Percentiles rank a stretch among this genome's conserved stretches.
Conservation (phyloP, 2,113 vertebrate species). For the Salvelinus sp. region DNA sequence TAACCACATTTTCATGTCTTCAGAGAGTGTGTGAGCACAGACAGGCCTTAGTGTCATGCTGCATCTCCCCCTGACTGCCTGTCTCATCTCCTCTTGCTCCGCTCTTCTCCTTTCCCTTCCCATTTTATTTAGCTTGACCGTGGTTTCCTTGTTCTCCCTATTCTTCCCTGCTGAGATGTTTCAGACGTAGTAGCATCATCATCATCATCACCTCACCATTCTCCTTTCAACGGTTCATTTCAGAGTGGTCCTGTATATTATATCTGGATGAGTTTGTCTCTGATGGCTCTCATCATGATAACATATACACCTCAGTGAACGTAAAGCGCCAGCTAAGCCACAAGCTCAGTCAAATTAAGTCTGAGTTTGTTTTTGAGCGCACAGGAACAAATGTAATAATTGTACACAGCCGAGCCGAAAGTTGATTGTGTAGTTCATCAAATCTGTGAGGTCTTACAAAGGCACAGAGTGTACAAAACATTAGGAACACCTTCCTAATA, state of each 20-base stretch:
- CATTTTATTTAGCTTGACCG: background rate
- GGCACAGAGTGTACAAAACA: background rate
- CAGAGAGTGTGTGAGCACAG: background rate
- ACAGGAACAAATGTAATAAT: background rate
- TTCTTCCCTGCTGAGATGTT: background rate
- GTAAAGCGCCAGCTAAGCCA: background rate
- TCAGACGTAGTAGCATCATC: background rate
- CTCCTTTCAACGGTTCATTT: background rate
- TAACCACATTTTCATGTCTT: background rate
- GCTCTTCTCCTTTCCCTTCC: background rate
- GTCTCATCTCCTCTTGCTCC: background rate
- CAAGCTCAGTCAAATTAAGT: background rate
- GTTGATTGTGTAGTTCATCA: background rate
- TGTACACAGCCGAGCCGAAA: background rate
- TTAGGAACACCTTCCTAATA: too few species aligned
- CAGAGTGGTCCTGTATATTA: background rate
- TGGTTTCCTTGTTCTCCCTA: background rate
- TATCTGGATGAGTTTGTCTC: background rate
- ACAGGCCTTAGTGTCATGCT: background rate
- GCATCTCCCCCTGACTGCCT: background rate
- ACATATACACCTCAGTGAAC: background rate
- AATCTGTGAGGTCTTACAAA: slow-evolving; percentile 28
- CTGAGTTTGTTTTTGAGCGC: background rate
- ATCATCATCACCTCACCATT: background rate
- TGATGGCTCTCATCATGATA: background rate